Conservation (phyloP, 2,113 vertebrate genomes). For the Scopus umbretta region DNA sequence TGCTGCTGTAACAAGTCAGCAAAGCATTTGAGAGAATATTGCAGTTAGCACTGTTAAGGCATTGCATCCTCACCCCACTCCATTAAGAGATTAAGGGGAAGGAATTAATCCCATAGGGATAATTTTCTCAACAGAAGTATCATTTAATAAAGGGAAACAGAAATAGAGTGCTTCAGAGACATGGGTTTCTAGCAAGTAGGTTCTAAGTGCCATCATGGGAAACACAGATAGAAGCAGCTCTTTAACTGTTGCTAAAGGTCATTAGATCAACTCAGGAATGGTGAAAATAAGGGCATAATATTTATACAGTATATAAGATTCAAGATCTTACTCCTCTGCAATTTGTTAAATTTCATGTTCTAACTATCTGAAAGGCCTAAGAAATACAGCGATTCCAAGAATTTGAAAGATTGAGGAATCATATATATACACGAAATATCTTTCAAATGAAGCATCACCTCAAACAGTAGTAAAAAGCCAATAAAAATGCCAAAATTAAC, state of each 20-base stretch:
- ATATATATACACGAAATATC: not conserved
- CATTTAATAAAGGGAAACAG: not conserved
- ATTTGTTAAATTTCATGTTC: not conserved
- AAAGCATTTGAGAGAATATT: not conserved
- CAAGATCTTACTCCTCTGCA: not conserved
- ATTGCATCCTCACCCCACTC: not conserved
- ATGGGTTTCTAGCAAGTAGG: not conserved
- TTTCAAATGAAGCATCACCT: not conserved
- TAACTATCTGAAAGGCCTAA: not conserved
- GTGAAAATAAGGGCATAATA: not conserved
- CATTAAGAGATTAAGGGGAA: not conserved
- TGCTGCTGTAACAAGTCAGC: not conserved
- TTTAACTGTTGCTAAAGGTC: not conserved
- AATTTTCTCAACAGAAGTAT: not conserved
- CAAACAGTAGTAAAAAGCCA: not conserved
- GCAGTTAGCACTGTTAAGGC: no score
- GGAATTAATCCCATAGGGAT: not conserved
- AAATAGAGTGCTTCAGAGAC: not conserved
- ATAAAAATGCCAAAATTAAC: not conserved
- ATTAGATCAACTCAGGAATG: not conserved
- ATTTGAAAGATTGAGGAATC: fast-evolving
- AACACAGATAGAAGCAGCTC: not conserved
- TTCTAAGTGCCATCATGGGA: not conserved
- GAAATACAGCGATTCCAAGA: not conserved
- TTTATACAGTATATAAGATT: not conserved